phyloP scores from a whole-genome alignment of 2,113 vertebrate genomes.

The Mus spicilegus region DNA sequence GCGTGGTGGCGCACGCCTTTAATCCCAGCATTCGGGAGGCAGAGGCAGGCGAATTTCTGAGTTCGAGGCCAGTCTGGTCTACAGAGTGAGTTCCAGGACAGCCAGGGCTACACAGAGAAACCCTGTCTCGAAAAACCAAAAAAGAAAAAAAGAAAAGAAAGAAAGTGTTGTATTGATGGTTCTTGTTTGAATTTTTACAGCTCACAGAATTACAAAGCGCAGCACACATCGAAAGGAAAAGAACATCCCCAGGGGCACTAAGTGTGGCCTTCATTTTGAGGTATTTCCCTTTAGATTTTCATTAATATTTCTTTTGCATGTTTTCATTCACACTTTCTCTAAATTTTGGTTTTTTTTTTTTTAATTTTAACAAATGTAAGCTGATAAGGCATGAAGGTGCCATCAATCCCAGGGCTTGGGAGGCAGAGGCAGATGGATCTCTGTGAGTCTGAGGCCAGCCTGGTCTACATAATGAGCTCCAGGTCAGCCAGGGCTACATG shows the following conservation, averaged over 20 bases:
- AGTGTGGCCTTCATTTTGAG: neutral
- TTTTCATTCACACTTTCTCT: neutral
- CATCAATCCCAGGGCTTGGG: neutral
- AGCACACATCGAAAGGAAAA: neutral
- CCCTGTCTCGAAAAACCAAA: too few species aligned
- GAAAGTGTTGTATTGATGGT: neutral
- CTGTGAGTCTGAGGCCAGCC: neutral
- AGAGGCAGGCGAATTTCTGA: too few species aligned
- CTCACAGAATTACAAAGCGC: constrained; percentile 26
- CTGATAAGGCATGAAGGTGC: neutral
- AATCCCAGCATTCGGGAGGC: too few species aligned
- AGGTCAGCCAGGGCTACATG: neutral
- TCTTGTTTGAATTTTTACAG: constrained; percentile 4
- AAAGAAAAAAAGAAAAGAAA: neutral
- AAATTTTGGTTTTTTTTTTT: neutral
- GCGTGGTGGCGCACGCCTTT: too few species aligned
- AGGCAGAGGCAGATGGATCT: neutral
- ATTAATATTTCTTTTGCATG: too few species aligned
- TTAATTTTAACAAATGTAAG: neutral
- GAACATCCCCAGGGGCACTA: too few species aligned
- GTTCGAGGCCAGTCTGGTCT: too few species aligned
- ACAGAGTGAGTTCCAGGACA: too few species aligned
- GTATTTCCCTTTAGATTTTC: neutral
- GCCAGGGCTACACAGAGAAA: too few species aligned
- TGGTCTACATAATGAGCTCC: neutral